Evolutionary conservation across 2,888 invertebrate genomes (phyloP).

Genomic region (Pristionchus entomophagus): DNA sequence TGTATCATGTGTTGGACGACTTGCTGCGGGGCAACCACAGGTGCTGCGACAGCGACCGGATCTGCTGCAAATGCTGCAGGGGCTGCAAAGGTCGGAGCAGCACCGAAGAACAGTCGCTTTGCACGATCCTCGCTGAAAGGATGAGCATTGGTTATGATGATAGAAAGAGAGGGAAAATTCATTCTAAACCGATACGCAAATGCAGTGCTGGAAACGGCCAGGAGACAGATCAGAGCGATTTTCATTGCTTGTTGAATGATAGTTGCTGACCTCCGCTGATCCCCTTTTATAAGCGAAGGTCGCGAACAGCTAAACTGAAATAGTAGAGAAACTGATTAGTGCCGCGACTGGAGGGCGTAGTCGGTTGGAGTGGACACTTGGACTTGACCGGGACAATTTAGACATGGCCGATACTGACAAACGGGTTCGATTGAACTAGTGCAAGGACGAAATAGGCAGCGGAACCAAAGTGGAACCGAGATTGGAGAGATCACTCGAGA

Average conservation of each 20-base stretch:
- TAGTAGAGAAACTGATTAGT: too few species aligned
- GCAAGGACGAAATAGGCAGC: too few species aligned
- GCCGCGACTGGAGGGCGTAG: too few species aligned
- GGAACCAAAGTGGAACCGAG: too few species aligned
- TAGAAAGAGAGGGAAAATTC: background rate
- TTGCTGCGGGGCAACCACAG: slow-evolving; percentile 16
- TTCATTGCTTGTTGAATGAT: background rate
- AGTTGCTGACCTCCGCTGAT: background rate
- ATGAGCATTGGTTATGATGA: background rate
- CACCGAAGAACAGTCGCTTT: background rate
- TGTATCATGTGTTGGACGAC: too few species aligned
- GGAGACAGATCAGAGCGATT: background rate
- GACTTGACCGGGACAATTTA: too few species aligned
- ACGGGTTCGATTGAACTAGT: too few species aligned
- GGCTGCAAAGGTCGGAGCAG: background rate
- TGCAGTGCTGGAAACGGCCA: background rate
- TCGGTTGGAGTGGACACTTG: too few species aligned
- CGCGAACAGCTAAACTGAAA: too few species aligned
- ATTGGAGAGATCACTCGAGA: too few species aligned
- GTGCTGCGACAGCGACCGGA: slow-evolving; percentile 13
- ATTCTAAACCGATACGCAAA: slow-evolving; percentile 12
- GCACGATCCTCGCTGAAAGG: background rate
- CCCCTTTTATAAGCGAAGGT: too few species aligned
- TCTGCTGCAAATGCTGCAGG: slow-evolving; percentile 30
- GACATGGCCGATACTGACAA: too few species aligned